Conservation (phyloP, 2,888 invertebrate species). For the Lacanobia wlatinum region DNA sequence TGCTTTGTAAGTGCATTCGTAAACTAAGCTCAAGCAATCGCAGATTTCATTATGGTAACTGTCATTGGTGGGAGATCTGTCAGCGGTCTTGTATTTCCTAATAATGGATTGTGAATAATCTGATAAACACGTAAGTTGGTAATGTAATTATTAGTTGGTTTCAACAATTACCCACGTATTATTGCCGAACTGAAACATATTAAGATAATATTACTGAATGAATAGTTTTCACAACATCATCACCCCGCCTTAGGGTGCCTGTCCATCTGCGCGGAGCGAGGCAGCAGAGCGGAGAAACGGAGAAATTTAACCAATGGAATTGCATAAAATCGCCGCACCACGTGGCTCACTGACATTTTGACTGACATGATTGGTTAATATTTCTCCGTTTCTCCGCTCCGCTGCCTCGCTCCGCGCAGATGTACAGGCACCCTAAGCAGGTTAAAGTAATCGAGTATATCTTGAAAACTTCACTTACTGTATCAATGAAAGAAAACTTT, state of each 20-base stretch:
- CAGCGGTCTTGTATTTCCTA: conserved; percentile 69
- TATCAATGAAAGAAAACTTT: not conserved
- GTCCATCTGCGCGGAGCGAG: no score
- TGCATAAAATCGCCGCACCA: no score
- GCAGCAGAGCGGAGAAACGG: no score
- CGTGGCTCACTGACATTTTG: no score
- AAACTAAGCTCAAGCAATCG: conserved; percentile 71
- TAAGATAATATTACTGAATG: not conserved
- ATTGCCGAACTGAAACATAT: not conserved
- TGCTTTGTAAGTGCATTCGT: conserved; percentile 37
- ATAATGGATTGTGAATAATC: conserved; percentile 65
- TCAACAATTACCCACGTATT: not conserved
- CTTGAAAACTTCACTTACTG: not conserved
- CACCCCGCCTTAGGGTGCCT: no score
- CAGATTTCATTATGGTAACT: conserved; percentile 74
- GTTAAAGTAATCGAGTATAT: no score
- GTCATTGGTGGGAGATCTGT: conserved; percentile 73
- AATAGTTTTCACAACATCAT: not conserved
- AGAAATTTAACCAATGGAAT: no score
- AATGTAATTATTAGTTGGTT: conserved; percentile 11
- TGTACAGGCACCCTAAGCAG: no score
- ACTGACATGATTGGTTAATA: no score
- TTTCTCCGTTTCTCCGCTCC: no score
- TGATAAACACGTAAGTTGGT: conserved; percentile 21
- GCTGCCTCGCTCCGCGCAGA: no score